Conservation (phyloP, 2,888 invertebrate genomes). For the Thecocarcelia acutangulata region DNA sequence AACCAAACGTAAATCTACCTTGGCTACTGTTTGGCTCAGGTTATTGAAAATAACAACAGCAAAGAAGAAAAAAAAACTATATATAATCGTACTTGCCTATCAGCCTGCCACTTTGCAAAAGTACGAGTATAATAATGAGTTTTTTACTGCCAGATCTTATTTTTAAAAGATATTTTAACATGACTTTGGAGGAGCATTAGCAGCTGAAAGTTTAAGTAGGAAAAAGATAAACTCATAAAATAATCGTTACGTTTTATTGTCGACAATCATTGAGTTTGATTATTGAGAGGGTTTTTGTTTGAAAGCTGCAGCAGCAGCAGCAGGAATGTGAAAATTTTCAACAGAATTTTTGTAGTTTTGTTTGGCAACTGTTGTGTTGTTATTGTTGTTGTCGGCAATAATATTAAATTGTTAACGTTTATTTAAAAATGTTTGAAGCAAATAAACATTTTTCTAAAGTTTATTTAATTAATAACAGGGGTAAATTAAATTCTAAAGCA, state of each 20-base stretch:
- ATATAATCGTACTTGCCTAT: not conserved
- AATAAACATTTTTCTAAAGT: conserved; percentile 16
- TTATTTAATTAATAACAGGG: conserved; percentile 35
- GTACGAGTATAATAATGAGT: conserved; percentile 25
- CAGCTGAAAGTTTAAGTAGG: conserved; percentile 34
- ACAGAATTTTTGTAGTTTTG: conserved; percentile 30
- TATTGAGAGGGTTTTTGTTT: conserved; percentile 70
- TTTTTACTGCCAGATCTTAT: conserved; percentile 43
- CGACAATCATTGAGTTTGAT: conserved; percentile 80
- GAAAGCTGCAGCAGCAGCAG: not conserved
- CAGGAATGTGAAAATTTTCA: conserved; percentile 7
- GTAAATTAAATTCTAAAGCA: conserved; percentile 20
- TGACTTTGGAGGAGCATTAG: conserved; percentile 33
- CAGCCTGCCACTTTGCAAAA: not conserved
- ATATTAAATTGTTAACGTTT: conserved; percentile 27
- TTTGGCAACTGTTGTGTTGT: no score
- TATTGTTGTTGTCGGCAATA: conserved; percentile 22
- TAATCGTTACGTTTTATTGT: conserved; percentile 79
- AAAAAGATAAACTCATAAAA: conserved; percentile 75
- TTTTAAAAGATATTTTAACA: conserved; percentile 26
- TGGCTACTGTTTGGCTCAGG: not conserved
- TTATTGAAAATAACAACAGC: not conserved
- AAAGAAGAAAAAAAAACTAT: conserved; percentile 4
- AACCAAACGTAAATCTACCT: conserved; percentile 8
- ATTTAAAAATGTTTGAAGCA: conserved; percentile 13